phyloP scores from a whole-genome alignment of 92 coral and sea anemone genomes.

The Phenganax stokvisi region DNA sequence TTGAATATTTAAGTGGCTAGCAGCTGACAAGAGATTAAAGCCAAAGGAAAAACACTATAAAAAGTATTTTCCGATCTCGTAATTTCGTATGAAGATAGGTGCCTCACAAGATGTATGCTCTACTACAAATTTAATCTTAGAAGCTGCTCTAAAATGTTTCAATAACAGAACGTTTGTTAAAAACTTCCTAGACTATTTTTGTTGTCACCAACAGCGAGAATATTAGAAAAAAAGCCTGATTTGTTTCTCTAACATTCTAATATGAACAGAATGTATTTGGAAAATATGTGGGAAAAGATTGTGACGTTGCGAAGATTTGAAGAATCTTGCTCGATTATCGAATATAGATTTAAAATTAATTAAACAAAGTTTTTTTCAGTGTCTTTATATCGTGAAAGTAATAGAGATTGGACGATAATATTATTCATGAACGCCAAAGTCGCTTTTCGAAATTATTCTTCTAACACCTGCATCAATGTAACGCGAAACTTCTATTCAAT shows the following conservation, averaged over 20 bases:
- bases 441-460: background rate
- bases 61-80: background rate
- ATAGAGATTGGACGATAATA: background rate
- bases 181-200: background rate
- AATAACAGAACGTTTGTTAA: conserved; percentile 1
- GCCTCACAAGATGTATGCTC: background rate
- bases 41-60: background rate
- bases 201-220: conserved; percentile 11
- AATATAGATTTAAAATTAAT: conserved; percentile 2
- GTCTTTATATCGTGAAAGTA: background rate
- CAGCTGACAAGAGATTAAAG: conserved; percentile 14
- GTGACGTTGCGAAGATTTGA: background rate
- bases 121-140: background rate
- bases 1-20: conserved; percentile 5
- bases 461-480: background rate
- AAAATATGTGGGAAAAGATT: background rate
- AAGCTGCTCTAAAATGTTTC: background rate
- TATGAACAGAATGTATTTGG: background rate
- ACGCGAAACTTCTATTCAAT: too few species aligned
- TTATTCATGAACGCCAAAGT: background rate
- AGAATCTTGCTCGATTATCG: conserved; percentile 12
- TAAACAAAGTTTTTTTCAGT: background rate
- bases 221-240: background rate
- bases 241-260: background rate
- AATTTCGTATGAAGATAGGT: background rate